Percentiles rank a stretch among this genome's conserved stretches.
phyloP scores from a whole-genome alignment of 1,140 invertebrate genomes.

The Agraylea sexmaculata region DNA sequence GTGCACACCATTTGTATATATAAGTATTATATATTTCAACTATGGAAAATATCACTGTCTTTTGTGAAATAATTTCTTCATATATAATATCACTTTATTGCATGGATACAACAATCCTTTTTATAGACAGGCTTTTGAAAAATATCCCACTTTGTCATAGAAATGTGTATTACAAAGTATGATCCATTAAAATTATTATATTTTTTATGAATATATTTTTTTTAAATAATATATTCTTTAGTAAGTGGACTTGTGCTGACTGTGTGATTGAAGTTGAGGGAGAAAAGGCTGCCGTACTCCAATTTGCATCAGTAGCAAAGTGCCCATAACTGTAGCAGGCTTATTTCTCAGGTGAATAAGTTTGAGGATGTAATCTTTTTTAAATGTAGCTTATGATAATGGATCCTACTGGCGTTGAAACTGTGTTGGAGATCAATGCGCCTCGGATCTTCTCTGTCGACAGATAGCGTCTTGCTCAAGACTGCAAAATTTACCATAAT shows the following conservation, averaged over 20 bases:
- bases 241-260: constrained; percentile 31
- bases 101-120: too few species aligned
- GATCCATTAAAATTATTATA: constrained; percentile 24
- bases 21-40: too few species aligned
- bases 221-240: constrained; percentile 32
- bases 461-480: too few species aligned
- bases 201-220: constrained; percentile 5
- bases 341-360: constrained; percentile 57
- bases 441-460: too few species aligned
- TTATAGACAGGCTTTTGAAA: constrained; percentile 75
- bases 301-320: constrained; percentile 79
- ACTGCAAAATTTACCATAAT: too few species aligned
- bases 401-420: constrained; percentile 76
- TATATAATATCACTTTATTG: too few species aligned
- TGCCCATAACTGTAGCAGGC: constrained; percentile 78
- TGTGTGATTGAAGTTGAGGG: constrained; percentile 27
- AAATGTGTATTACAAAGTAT: constrained; percentile 94
- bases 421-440: too few species aligned
- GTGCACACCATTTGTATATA: too few species aligned
- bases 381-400: constrained; percentile 57
- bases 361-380: constrained; percentile 5
- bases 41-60: too few species aligned
- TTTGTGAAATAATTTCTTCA: too few species aligned
- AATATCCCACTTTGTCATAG: constrained; percentile 93
- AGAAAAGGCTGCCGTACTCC: constrained; percentile 48